phyloP scores from a whole-genome alignment of 64 coral and sea anemone species.

The Trachythela sp. region DNA sequence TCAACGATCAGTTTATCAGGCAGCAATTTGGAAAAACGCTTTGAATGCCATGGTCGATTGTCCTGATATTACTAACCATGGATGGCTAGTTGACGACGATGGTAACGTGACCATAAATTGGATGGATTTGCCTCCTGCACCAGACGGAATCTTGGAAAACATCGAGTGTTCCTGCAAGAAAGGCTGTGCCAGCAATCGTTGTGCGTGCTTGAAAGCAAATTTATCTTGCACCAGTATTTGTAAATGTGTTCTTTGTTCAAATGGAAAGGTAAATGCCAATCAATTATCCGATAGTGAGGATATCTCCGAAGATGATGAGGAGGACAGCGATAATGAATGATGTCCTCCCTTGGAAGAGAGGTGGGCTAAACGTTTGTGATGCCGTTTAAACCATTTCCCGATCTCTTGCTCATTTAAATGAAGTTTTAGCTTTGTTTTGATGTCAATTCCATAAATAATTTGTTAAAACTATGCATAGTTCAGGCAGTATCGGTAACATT shows the following conservation, averaged over 20 bases:
- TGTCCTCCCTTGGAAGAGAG: neutral
- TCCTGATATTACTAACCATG: neutral
- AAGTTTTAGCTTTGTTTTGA: neutral
- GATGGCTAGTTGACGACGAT: neutral
- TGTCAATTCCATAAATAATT: neutral
- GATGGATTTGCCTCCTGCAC: too few relatives aligned
- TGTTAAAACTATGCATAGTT: neutral
- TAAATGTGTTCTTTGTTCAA: neutral
- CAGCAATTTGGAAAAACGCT: slow-evolving; percentile 5
- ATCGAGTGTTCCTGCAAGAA: slow-evolving; percentile 4
- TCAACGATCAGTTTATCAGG: neutral
- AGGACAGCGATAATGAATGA: neutral
- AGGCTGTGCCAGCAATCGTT: too few relatives aligned
- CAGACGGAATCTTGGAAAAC: neutral
- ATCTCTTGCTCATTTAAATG: too few relatives aligned
- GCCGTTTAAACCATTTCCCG: too few relatives aligned
- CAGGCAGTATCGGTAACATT: neutral
- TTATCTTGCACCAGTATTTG: neutral
- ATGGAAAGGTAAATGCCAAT: neutral
- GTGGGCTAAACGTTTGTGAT: neutral
- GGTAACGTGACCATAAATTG: neutral
- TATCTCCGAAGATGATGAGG: neutral
- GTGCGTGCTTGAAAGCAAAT: neutral
- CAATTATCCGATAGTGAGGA: neutral
- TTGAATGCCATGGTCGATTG: neutral